Base-by-base conservation (phyloP, 2,888 invertebrate genomes). In the Drosophila lutescens region DNA sequence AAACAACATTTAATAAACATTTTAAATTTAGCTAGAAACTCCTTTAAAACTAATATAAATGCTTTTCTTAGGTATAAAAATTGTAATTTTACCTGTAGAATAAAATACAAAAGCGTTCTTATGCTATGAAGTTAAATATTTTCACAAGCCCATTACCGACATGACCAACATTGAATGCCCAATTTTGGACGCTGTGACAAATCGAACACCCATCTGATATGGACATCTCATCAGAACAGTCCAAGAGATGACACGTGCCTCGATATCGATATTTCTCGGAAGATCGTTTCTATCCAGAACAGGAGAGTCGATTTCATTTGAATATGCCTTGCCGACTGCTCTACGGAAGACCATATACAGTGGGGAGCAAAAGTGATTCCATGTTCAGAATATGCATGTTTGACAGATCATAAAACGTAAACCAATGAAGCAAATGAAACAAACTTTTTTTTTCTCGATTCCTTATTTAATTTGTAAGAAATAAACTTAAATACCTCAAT, bases 161-260 rank as follows among this genome's bases (percentile, higher is more conserved):
- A 40, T 62, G 66, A 51, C 69, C 46, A 71, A 65, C 56, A 76
- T 78, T 41, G 30, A 57, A 54, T 78, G 54, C 13, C 76, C 78
- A 38, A 62, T 76, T 85, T 57, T 67, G 79, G 74, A 34, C 32
- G 46, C 51, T 73, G 74, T 72, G 79, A 85, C 82, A 82, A 82
- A 82, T 82, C 76, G 82, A 67, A 79, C 78, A 79, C 71, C 69
- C 70, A 61, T 59, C 81, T 44, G 17, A 81, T 85, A 78, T 79
- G 81, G 81, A 53, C 79, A 85, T 70, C 53, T 43, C 40, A 60
- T 49, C 74, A 65, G 66, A 74, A 74, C 50, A 62, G 60, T 13
- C 63, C 81, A 74, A 67, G 58, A 69, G 50, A 51, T 63, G 82
- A 67, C 79, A 76, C 76, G 85, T 57, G 63, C 44, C 47, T 34